Base-by-base conservation (phyloP, 2,888 invertebrate genomes). In the Apamea anceps region DNA sequence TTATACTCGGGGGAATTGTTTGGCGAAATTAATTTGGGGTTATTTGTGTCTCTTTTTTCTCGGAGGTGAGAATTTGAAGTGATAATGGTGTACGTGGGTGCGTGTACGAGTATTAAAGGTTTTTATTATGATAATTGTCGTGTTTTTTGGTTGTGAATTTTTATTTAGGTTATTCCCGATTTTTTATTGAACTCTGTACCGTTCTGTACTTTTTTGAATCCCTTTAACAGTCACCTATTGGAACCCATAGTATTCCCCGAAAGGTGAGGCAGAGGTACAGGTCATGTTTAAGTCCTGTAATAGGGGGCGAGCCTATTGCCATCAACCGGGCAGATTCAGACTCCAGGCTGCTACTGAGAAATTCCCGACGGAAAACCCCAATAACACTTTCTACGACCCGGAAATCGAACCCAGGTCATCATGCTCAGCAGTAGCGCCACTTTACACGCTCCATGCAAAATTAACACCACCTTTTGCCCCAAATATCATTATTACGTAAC, bases 21-120 rank as follows among this genome's bases (percentile, higher is more conserved):
- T 79, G 81, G 45, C 12, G 57, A 75, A 86, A 86, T 88, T 85
- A 85, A 83, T 88, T 85, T 85, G 63, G 63, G 77, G 66, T 75
- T 28, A 77, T 80, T 77, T 54, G 12, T 7, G 51, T 32, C 51
- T 0, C 60, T 68, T 85, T 72, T 86, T 79, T 57, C 73, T 76
- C 70, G 0, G 54, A 79, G 74, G 62, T 81, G 75, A 75, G 70
- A 76, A 72, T 86, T 86, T 74, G 74, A 77, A 77, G 74, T 75
- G 84, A 78, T 81, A 79, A 86, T 85, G 5, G 75, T 42, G 37
- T 54, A 72, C 57, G 77, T 81, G 57, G 67, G n/a, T 15, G 15
- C 15, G 60, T 62, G 48, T 63, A 28, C 18, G 32, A 15, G n/a
- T n/a, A n/a, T 32, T 32, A 32, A 60, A n/a, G 32, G 12, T 25